Evolutionary conservation across 2,888 invertebrate species (phyloP).

Genomic region (Ophion costatus): DNA sequence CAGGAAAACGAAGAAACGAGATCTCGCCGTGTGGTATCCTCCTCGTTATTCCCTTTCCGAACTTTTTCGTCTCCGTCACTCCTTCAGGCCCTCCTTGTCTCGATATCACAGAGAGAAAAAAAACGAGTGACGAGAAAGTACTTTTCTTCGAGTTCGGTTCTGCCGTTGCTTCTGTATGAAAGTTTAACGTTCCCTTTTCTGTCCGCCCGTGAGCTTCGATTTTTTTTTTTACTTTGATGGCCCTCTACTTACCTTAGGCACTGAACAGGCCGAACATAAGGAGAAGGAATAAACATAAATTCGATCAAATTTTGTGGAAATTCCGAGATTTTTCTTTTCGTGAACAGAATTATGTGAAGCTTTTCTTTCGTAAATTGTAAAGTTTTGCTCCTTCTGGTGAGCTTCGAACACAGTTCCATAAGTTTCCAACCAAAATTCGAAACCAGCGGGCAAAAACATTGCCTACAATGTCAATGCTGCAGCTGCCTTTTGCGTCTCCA

Average conservation of each 20-base stretch:
- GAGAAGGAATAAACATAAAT: not conserved
- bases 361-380: not conserved
- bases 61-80: constrained; percentile 37
- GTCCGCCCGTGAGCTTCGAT: not conserved
- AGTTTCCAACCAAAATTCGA: not conserved
- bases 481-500: not conserved
- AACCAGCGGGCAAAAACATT: not conserved
- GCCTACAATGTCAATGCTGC: not conserved
- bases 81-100: not conserved
- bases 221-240: not conserved
- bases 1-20: constrained; percentile 13
- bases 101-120: constrained; percentile 24
- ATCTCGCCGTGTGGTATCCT: constrained; percentile 5
- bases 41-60: constrained; percentile 15
- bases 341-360: not conserved
- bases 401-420: not conserved
- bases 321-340: not conserved
- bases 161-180: constrained; percentile 4
- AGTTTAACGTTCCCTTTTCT: constrained; percentile 14
- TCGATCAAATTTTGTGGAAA: not conserved
- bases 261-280: not conserved
- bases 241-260: not conserved
- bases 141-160: constrained; percentile 17
- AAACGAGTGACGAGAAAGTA: constrained; percentile 11
- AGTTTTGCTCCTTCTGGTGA: not conserved